Conservation (phyloP, 2,888 invertebrate species). For the Trissolcus brochymenae region DNA sequence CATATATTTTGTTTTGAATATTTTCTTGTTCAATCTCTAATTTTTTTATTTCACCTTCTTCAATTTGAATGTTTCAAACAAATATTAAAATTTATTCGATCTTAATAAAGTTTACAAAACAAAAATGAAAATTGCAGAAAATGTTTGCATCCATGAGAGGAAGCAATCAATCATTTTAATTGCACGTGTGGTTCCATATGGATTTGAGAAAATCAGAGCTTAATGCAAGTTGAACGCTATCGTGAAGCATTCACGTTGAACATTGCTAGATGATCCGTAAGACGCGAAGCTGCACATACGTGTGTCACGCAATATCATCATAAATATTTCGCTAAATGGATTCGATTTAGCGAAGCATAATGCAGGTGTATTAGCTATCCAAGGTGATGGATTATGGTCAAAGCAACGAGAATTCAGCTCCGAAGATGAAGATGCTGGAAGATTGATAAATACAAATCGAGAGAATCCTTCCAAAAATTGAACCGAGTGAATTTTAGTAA, state of each 20-base stretch:
- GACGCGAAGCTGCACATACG: conserved; percentile 58
- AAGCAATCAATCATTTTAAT: no score
- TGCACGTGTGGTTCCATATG: conserved; percentile 12
- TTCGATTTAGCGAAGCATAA: conserved; percentile 72
- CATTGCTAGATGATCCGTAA: conserved; percentile 69
- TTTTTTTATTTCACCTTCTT: no score
- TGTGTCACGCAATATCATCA: conserved; percentile 63
- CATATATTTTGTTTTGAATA: no score
- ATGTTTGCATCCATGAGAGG: no score
- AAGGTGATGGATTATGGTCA: conserved; percentile 58
- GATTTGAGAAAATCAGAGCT: conserved; percentile 52
- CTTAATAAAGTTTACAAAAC: no score
- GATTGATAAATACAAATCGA: conserved; percentile 14
- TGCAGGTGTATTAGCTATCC: conserved; percentile 68
- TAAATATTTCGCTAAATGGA: conserved; percentile 73
- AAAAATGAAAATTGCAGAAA: no score
- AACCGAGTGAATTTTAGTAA: no score
- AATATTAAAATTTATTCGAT: no score
- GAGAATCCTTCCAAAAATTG: background rate
- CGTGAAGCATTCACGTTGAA: conserved; percentile 54
- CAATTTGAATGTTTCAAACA: no score
- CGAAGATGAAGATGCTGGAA: conserved; percentile 19
- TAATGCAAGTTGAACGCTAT: conserved; percentile 52
- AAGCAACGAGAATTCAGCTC: conserved; percentile 26
- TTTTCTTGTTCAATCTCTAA: no score